phyloP scores from a whole-genome alignment of 2,797 vertebrate genomes.

The Hipposideros larvatus region DNA sequence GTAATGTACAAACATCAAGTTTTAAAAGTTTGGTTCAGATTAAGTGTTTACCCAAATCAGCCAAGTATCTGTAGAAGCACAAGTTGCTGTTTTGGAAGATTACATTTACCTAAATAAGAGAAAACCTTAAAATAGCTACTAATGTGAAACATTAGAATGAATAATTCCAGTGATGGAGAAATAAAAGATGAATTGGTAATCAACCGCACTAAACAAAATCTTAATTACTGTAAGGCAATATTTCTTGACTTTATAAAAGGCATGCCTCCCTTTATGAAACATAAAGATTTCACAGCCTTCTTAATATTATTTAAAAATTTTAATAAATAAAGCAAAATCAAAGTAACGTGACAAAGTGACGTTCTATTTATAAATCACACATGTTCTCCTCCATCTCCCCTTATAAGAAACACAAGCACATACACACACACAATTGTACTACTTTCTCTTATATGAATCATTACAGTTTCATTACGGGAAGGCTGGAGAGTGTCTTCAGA shows the following conservation, averaged over 20 bases:
- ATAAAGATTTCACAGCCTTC: neutral
- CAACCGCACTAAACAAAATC: neutral
- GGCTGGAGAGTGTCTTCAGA: neutral
- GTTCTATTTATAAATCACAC: neutral
- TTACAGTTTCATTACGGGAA: neutral
- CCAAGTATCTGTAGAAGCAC: neutral
- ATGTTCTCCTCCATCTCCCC: neutral
- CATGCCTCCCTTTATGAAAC: neutral
- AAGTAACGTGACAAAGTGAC: neutral
- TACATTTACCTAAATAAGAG: neutral
- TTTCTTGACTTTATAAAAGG: neutral
- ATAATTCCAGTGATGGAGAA: neutral
- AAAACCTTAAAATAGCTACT: neutral
- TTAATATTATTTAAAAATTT: neutral
- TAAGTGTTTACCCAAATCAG: neutral
- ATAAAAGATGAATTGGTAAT: neutral
- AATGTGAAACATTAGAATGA: neutral
- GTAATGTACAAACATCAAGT: neutral
- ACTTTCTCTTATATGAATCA: neutral
- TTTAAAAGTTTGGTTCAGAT: neutral
- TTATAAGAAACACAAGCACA: neutral
- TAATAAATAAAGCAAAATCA: neutral
- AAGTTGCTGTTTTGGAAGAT: neutral
- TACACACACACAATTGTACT: neutral
- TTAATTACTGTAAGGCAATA: neutral